phyloP scores from a whole-genome alignment of 2,888 invertebrate genomes.

The Leptothorax acervorum region DNA sequence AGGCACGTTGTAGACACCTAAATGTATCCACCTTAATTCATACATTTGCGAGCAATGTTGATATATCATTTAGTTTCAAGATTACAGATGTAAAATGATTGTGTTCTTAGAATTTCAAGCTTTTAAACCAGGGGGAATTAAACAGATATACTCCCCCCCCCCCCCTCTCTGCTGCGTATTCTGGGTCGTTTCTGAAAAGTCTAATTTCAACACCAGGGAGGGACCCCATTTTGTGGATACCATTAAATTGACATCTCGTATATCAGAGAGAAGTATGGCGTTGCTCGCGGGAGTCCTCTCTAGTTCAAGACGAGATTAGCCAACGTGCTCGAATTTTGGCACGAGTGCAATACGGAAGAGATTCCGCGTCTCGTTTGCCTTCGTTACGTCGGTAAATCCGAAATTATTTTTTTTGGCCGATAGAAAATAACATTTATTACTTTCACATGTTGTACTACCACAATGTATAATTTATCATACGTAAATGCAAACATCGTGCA shows the following conservation, averaged over 20 bases:
- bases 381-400: slow-evolving; percentile 36
- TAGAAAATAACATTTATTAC: slow-evolving; percentile 7
- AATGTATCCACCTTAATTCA: not conserved
- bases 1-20: not conserved
- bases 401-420: slow-evolving; percentile 9
- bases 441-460: not conserved
- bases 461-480: not conserved
- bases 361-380: slow-evolving; percentile 62
- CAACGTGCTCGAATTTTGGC: slow-evolving; percentile 67
- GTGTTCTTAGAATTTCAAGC: not conserved
- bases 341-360: slow-evolving; percentile 66
- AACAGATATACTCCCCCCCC: not conserved
- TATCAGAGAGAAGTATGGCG: slow-evolving; percentile 77
- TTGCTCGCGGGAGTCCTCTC: slow-evolving; percentile 30
- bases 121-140: not conserved
- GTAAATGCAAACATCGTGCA: not conserved
- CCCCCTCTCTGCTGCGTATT: not conserved
- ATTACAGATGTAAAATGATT: slow-evolving; percentile 2
- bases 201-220: slow-evolving; percentile 67
- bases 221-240: slow-evolving; percentile 73
- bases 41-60: not conserved
- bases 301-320: slow-evolving; percentile 69
- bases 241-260: slow-evolving; percentile 80
- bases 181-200: slow-evolving; percentile 21
- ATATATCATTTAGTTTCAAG: not conserved